Evolutionary conservation across 2,797 vertebrate genomes (phyloP).

Genomic region (Phrynocephalus guinanensis): DNA sequence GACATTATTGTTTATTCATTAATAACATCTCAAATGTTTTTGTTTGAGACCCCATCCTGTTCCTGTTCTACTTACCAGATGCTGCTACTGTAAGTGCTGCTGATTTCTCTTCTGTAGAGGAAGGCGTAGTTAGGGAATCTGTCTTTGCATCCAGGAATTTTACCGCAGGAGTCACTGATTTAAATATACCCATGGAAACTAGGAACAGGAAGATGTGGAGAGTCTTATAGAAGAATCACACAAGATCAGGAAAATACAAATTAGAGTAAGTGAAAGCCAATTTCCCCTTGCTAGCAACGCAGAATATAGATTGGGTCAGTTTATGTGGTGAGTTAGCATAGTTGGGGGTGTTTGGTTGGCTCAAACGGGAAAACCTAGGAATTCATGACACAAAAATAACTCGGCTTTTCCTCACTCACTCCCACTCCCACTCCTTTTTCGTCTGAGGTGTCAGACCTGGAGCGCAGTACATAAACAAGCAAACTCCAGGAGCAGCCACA

Average conservation of each 20-base stretch:
- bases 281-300: background rate
- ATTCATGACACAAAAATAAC: background rate
- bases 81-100: slow-evolving; percentile 28
- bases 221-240: background rate
- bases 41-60: background rate
- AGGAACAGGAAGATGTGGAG: background rate
- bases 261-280: background rate
- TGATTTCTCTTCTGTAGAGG: slow-evolving; percentile 30
- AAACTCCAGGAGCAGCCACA: too few species aligned
- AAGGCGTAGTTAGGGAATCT: background rate
- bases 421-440: background rate
- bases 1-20: background rate
- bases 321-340: background rate
- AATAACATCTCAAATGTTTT: background rate
- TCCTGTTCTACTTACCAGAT: slow-evolving; percentile 4
- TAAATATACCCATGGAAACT: slow-evolving; percentile 10
- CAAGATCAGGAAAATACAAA: background rate
- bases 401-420: background rate
- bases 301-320: background rate
- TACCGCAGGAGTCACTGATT: background rate
- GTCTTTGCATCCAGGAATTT: background rate
- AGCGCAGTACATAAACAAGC: background rate
- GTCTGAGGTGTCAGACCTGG: background rate
- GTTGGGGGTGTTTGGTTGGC: background rate
- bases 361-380: background rate